Conservation (phyloP, 1,140 invertebrate genomes). For the Hypsibius dujardini region DNA sequence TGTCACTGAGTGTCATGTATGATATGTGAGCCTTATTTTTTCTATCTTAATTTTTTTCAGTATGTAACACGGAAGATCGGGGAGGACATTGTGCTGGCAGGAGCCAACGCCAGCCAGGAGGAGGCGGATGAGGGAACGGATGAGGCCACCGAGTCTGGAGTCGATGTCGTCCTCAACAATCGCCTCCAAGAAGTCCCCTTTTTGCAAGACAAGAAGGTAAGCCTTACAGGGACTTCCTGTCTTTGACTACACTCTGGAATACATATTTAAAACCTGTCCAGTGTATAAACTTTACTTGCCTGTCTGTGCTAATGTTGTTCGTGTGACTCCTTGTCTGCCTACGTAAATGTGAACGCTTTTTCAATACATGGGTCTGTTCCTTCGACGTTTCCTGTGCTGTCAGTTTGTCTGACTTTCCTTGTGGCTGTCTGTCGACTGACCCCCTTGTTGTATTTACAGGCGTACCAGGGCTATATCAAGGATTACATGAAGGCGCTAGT, state of each 20-base stretch:
- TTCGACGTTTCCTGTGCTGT: too few relatives aligned
- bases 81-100: slow-evolving; percentile 54
- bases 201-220: slow-evolving; percentile 32
- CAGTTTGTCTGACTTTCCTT: too few relatives aligned
- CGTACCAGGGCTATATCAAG: slow-evolving; percentile 77
- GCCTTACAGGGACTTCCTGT: too few relatives aligned
- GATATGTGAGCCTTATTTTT: not conserved
- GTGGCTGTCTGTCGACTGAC: too few relatives aligned
- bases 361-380: too few relatives aligned
- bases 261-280: too few relatives aligned
- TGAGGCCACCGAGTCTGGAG: slow-evolving; percentile 50
- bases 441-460: slow-evolving; percentile 25
- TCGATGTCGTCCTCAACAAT: slow-evolving; percentile 83
- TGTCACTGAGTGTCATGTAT: not conserved
- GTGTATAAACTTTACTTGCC: too few relatives aligned
- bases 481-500: slow-evolving; percentile 86
- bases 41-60: slow-evolving; percentile 31
- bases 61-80: slow-evolving; percentile 53
- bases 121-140: slow-evolving; percentile 70
- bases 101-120: slow-evolving; percentile 61
- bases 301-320: too few relatives aligned
- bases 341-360: too few relatives aligned
- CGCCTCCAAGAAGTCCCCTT: slow-evolving; percentile 63
- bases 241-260: too few relatives aligned
- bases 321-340: too few relatives aligned